These are phyloP conservation scores for Apamea epomidion DNA, from an alignment of 2,888 invertebrate species.

Conservation along the genomic window DNA sequence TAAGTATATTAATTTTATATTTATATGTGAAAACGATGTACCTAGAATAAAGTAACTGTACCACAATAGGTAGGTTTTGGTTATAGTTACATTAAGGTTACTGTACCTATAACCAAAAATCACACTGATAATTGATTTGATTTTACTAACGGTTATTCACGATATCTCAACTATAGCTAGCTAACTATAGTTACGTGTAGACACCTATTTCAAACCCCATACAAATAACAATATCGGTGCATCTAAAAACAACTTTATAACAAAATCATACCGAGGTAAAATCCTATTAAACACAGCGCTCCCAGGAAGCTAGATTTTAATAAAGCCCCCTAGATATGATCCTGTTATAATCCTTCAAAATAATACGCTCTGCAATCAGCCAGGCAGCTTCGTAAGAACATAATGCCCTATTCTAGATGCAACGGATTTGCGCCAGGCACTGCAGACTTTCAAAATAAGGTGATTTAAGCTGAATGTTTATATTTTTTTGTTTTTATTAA, in stretches of 20 bases:
- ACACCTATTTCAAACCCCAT: not conserved
- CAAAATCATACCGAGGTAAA: slow-evolving; percentile 3
- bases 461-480: slow-evolving; percentile 38
- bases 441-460: slow-evolving; percentile 65
- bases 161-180: not conserved
- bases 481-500: not conserved
- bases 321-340: slow-evolving; percentile 42
- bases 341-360: slow-evolving; percentile 47
- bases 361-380: slow-evolving; percentile 40
- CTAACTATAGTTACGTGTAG: too few species aligned
- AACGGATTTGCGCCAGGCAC: not conserved
- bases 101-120: too few species aligned
- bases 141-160: not conserved
- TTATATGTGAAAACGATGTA: too few species aligned
- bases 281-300: slow-evolving; percentile 33
- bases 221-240: not conserved
- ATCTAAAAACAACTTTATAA: not conserved
- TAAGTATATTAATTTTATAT: too few species aligned
- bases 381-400: not conserved
- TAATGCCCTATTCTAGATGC: not conserved
- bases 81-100: too few species aligned
- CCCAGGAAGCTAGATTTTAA: slow-evolving; percentile 39
- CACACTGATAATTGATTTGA: too few species aligned
- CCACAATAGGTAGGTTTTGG: too few species aligned
- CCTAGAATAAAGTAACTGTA: too few species aligned